These are phyloP conservation scores for Halictus ligatus DNA, from an alignment of 2,888 invertebrate genomes.

Conservation along the genomic window DNA sequence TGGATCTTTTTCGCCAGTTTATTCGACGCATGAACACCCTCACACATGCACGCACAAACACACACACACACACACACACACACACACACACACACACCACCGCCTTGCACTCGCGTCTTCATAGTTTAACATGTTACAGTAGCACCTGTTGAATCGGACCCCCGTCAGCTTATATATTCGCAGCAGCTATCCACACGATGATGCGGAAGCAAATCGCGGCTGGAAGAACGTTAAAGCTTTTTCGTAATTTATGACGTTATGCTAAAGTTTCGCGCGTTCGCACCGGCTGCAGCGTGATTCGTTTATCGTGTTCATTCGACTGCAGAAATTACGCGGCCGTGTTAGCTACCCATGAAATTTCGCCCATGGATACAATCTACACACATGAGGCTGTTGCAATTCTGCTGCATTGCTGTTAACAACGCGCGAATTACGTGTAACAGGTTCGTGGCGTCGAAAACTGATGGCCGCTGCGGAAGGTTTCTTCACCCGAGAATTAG, in stretches of 20 bases:
- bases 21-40: neutral
- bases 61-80: too few species aligned
- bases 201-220: conserved; percentile 37
- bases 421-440: neutral
- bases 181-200: conserved; percentile 29
- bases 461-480: neutral
- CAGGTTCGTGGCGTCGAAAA: neutral
- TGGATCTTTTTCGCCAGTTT: neutral
- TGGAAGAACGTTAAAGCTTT: conserved; percentile 40
- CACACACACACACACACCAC: neutral
- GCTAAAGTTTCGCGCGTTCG: conserved; percentile 15
- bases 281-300: neutral
- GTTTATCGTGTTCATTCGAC: conserved; percentile 14
- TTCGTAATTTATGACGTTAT: conserved; percentile 36
- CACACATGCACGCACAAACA: too few species aligned
- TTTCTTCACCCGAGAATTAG: neutral
- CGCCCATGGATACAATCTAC: neutral
- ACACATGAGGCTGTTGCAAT: neutral
- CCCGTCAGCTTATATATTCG: conserved; percentile 39
- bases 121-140: conserved; percentile 51
- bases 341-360: neutral
- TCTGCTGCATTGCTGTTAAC: neutral
- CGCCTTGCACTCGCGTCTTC: neutral
- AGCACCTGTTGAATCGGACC: conserved; percentile 69
- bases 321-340: conserved; percentile 7